Base-by-base conservation (phyloP, 2,888 invertebrate species). In the Ectropis crepuscularia region DNA sequence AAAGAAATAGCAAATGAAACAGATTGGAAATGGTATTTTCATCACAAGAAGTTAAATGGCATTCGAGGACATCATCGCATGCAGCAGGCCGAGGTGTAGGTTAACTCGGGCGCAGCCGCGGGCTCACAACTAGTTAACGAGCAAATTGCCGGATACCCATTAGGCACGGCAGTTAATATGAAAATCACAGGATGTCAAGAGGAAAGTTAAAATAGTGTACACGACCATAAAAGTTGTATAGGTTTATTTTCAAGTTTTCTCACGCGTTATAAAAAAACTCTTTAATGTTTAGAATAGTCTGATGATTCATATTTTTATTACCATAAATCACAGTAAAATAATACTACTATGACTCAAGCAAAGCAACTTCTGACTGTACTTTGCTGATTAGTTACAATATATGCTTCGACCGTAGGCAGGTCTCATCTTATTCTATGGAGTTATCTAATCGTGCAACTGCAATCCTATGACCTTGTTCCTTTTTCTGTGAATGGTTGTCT, bases 121-220 rank as follows among this genome's bases (percentile, higher is more conserved):
- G 68, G 63, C 60, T 51, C 47, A 8, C 58, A 42, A 63, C 69
- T 65, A 67, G 70, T 55, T 65, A 70, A 70, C 66, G 60, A 70
- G 66, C 63, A 69, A 70, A 72, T 68, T 43, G 58, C 70, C 72
- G 70, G 72, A 72, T 62, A 62, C 63, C 61, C 67, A 65, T 68
- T 69, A 69, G 67, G 70, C 62, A 63, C 57, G 60, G 63, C 65
- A 57, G 69, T 69, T 72, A 70, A 69, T 72, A 69, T 65, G 72
- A 70, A 72, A 72, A 72, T 72, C 63, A 70, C 72, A 72, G 70
- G 72, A 72, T 63, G 72, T 65, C 64, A 61, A 66, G 63, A 67
- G 68, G 69, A 72, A 72, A 70, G 69, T 69, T 69, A 57, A 67
- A 72, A 72, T 62, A 63, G 60, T 47, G 47, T 53, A 57, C 61